These are phyloP conservation scores for Nematolebias whitei DNA, from an alignment of 2,113 vertebrate species.

Conservation along the genomic window DNA sequence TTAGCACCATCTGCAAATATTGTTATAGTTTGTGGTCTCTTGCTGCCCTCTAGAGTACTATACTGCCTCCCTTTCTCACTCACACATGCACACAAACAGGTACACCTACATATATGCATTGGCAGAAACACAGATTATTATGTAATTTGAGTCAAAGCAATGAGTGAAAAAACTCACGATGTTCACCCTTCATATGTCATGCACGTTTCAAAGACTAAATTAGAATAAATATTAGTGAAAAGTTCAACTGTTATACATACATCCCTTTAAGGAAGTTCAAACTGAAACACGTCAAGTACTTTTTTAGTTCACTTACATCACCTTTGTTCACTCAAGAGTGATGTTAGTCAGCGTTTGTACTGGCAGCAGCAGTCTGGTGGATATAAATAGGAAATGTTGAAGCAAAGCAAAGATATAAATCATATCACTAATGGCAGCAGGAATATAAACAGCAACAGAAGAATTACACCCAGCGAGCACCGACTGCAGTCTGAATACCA, in stretches of 20 bases:
- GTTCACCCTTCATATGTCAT: slow-evolving; percentile 47
- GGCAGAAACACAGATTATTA: slow-evolving; percentile 1
- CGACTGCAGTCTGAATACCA: not conserved
- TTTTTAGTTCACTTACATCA: not conserved
- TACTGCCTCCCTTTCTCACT: slow-evolving; percentile 3
- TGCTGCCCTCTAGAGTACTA: slow-evolving; percentile 90
- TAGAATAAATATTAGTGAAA: not conserved
- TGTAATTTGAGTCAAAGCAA: not conserved
- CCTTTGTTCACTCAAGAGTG: not conserved
- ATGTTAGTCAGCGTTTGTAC: not conserved
- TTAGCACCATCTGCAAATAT: slow-evolving; percentile 7
- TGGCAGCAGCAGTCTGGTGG: not conserved
- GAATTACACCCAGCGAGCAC: not conserved
- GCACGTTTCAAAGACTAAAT: slow-evolving; percentile 22
- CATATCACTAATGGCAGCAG: not conserved
- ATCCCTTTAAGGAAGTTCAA: too few species aligned
- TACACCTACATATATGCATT: not conserved
- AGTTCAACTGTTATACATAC: too few species aligned
- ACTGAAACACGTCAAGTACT: not conserved
- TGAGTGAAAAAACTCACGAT: slow-evolving; percentile 42
- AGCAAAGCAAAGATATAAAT: slow-evolving; percentile 2
- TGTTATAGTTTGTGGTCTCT: slow-evolving; percentile 75
- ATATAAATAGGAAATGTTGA: not conserved
- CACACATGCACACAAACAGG: not conserved
- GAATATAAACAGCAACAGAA: not conserved